A percentile compares a stretch with the other conserved stretches of the same genome.
Conservation (phyloP, 2,888 invertebrate genomes). For the Yponomeuta sedellus region DNA sequence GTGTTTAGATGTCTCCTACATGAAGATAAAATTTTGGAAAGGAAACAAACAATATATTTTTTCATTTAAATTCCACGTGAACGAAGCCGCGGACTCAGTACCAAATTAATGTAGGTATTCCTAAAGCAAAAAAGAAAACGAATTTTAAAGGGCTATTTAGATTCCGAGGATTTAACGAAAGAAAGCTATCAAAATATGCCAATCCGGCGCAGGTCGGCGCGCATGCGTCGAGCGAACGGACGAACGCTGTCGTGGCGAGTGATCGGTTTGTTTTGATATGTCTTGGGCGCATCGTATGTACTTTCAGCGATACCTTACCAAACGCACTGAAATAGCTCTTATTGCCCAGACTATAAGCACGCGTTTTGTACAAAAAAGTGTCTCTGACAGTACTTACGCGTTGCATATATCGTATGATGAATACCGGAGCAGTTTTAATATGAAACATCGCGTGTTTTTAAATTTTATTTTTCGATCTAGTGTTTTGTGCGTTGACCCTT, state of each 20-base stretch:
- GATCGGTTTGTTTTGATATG: conserved; percentile 70
- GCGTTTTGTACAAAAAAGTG: neutral
- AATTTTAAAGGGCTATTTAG: neutral
- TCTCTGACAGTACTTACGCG: neutral
- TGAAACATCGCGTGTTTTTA: neutral
- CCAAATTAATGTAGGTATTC: too few relatives aligned
- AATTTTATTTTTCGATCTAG: neutral
- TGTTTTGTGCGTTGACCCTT: neutral
- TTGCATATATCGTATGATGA: neutral
- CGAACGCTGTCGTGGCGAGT: conserved; percentile 27
- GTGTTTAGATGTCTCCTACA: too few relatives aligned
- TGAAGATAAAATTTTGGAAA: too few relatives aligned
- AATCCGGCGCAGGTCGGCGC: conserved; percentile 37
- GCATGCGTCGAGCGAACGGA: neutral
- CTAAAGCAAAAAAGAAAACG: neutral
- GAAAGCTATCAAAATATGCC: conserved; percentile 61
- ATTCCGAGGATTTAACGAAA: neutral
- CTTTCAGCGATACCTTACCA: neutral
- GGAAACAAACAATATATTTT: too few relatives aligned
- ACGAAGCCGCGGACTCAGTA: neutral
- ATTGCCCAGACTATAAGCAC: neutral
- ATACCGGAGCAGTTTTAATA: neutral
- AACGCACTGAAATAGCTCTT: neutral
- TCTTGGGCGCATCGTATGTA: conserved; percentile 34
- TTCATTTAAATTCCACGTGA: too few relatives aligned